Conservation (phyloP, 35 echinoderm and acorn worm genomes). For the Acanthaster planci region DNA sequence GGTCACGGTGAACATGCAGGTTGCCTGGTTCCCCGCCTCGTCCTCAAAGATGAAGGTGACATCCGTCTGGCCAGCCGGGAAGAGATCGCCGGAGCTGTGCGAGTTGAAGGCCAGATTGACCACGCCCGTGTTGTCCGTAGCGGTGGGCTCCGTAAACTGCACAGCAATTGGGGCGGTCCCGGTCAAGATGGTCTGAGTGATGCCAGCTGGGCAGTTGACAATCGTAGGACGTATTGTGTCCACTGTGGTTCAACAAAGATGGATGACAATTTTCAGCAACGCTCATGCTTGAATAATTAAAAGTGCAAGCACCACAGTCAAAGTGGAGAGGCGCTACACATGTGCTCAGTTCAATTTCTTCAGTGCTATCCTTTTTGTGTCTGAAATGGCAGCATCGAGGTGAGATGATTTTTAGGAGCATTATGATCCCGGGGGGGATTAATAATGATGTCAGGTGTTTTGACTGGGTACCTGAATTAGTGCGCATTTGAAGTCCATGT, state of each 20-base stretch:
- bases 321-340: no score
- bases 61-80: constrained; percentile 24
- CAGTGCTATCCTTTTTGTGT: no score
- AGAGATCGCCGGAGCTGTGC: constrained; percentile 16
- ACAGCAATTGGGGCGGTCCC: constrained; percentile 1
- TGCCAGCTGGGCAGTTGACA: constrained; percentile 50
- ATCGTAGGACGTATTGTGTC: constrained; percentile 40
- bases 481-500: no score
- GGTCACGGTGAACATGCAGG: constrained; percentile 50
- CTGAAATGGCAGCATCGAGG: no score
- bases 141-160: constrained; percentile 48
- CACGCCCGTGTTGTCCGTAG: constrained; percentile 37
- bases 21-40: constrained; percentile 27
- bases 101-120: constrained; percentile 16
- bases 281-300: no score
- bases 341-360: no score
- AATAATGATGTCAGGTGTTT: no score
- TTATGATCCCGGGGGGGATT: no score
- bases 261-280: not conserved
- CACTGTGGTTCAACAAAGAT: not conserved
- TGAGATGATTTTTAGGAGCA: no score
- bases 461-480: no score
- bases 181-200: constrained; percentile 32
- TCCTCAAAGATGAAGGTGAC: constrained; percentile 56
- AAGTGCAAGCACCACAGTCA: no score